Base-by-base conservation (phyloP, 2,113 vertebrate species). In the Numenius arquata region DNA sequence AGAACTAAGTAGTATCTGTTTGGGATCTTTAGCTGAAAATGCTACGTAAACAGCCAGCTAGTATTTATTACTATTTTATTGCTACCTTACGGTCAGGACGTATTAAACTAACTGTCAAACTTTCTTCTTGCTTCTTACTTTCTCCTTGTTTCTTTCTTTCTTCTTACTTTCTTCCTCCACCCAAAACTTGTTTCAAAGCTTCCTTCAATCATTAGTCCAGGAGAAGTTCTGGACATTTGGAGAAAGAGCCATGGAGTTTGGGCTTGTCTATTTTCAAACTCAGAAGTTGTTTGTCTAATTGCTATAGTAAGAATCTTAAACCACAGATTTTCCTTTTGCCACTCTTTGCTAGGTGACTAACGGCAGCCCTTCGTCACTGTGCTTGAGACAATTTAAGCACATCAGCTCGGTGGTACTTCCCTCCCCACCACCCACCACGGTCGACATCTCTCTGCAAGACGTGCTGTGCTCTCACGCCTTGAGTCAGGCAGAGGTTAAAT, bases 371-470 rank as follows among this genome's bases (percentile, higher is more conserved):
- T 26, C 9, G 3, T 43, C 41, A 15, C 47, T 14, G 34, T 19
- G 61, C n/a, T 68, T 59, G 0, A 4, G 48, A 41, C 11, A 17
- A 15, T 53, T 34, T 32, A 8, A 50, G 50, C 14, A 29, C 56
- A 17, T 21, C 11, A n/a, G 32, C 45, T 68, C 0, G 6, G 52
- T 17, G 8, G 8, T 27, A 6, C 50, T 61, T 66, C 30, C 45
- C 5, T 32, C 22, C 26, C 22, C 21, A 20, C 22, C 58, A n/a
- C 30, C n/a, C 0, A 0, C 52, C 27, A 7, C 1, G 21, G 59
- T 4, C 1, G 10, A 55, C 23, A 20, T 6, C 12, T 74, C 34
- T 16, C 23, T 52, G 34, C 14, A 30, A 40, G 36, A 11, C 11
- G 45, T 8, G 38, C 62, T 32, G 34, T 20, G 32, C 78, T 45